phyloP scores from a whole-genome alignment of 2,888 invertebrate genomes.

The Limnephilus rhombicus region DNA sequence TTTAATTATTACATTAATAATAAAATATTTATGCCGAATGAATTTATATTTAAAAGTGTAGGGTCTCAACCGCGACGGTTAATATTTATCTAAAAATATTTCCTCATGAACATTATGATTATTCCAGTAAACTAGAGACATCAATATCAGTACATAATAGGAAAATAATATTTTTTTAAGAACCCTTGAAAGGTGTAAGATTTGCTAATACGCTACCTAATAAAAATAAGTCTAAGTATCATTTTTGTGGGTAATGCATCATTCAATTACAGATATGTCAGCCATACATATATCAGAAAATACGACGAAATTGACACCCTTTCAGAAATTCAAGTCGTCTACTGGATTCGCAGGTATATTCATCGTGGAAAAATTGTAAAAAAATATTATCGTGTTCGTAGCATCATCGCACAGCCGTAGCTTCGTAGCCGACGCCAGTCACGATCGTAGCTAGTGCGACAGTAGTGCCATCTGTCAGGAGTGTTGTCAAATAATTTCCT shows the following conservation, averaged over 20 bases:
- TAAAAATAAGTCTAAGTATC: slow-evolving; percentile 17
- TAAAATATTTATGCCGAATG: too few species aligned
- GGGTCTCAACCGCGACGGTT: too few species aligned
- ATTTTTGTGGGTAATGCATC: slow-evolving; percentile 34
- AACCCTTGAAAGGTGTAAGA: too few species aligned
- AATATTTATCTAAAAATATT: too few species aligned
- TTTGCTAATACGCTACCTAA: background rate
- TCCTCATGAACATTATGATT: too few species aligned
- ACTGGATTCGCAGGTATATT: background rate
- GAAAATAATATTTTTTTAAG: too few species aligned
- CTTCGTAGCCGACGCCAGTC: slow-evolving; percentile 51
- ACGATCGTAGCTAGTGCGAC: slow-evolving; percentile 55
- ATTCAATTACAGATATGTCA: slow-evolving; percentile 49
- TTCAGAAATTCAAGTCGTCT: slow-evolving; percentile 22
- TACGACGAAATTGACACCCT: slow-evolving; percentile 28
- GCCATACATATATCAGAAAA: slow-evolving; percentile 46
- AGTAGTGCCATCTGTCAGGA: slow-evolving; percentile 62
- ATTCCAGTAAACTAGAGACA: too few species aligned
- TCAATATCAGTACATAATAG: too few species aligned
- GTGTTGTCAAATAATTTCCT: slow-evolving; percentile 65
- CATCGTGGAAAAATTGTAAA: slow-evolving; percentile 10
- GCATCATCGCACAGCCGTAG: slow-evolving; percentile 6
- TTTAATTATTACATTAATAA: too few species aligned
- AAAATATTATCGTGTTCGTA: slow-evolving; percentile 11
- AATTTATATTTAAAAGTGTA: too few species aligned